phyloP scores from a whole-genome alignment of 1,140 invertebrate species.

The Drosophila fuyamai region DNA sequence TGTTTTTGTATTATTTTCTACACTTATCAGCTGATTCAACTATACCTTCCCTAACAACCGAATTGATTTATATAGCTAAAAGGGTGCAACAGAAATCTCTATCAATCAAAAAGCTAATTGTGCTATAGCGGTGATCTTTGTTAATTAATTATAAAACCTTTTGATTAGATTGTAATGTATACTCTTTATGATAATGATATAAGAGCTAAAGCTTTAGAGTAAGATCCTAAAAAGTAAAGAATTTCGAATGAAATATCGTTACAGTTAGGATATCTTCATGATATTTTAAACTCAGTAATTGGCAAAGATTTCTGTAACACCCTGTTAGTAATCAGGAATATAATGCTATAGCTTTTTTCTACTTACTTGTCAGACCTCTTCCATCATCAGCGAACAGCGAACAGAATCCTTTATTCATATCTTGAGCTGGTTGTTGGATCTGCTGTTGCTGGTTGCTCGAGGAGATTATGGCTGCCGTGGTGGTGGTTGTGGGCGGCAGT shows the following conservation, averaged over 20 bases:
- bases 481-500: slow-evolving; percentile 70
- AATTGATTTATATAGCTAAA: slow-evolving; percentile 6
- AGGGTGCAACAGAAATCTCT: slow-evolving; percentile 12
- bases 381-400: slow-evolving; percentile 93
- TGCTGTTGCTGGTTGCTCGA: slow-evolving; percentile 77
- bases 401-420: slow-evolving; percentile 97
- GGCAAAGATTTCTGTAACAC: neutral
- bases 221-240: too few species aligned
- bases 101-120: neutral
- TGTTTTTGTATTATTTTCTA: slow-evolving; percentile 22
- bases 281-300: too few species aligned
- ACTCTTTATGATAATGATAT: too few species aligned
- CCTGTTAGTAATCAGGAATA: neutral
- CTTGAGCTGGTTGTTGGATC: slow-evolving; percentile 88
- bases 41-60: slow-evolving; percentile 18
- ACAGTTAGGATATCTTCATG: too few species aligned
- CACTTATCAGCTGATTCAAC: slow-evolving; percentile 26
- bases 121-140: slow-evolving; percentile 6
- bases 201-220: too few species aligned
- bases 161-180: too few species aligned
- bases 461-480: slow-evolving; percentile 66
- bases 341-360: neutral
- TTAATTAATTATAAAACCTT: neutral
- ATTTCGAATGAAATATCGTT: too few species aligned
- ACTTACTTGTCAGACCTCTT: slow-evolving; percentile 93